Base-by-base conservation (phyloP, 2,888 invertebrate species). In the Rhingia campestris region DNA sequence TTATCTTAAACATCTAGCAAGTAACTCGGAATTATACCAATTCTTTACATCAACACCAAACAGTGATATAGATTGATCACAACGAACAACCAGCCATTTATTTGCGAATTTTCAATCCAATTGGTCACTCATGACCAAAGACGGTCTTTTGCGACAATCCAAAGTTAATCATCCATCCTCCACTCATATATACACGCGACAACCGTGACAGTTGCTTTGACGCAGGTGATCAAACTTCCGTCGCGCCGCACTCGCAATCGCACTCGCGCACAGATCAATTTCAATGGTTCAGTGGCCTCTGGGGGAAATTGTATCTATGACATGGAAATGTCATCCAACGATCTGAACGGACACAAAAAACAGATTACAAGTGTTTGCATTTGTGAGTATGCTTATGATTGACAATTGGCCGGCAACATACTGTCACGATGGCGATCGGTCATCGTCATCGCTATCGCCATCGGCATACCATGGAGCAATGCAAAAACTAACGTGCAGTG, bases 211-310 rank as follows among this genome's bases (percentile, higher is more conserved):
- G 84, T 84, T 80, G 79, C 70, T 75, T 75, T 79, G 66, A 84
- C 59, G 74, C 69, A 80, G 66, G 84, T 84, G 74, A 84, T 84
- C 80, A 80, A 73, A 80, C 80, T 84, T 84, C 84, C 84, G 84
- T 75, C 84, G 80, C 84, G 22, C 22, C 47, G 47, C 49, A 22
- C 22, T 22, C 22, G 22, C 49, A 3, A 7, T 22, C 47, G 47
- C 49, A 22, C 22, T 22, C 22, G 22, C 49, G 14, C 82, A 82
- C 80, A 74, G 84, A 84, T 84, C 84, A 84, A 80, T 84, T 84
- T 80, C 84, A 80, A 59, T 75, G 74, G 84, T 84, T 84, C 80
- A 84, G 84, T 84, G 84, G 74, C 84, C 84, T 80, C 84, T 80
- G 37, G 79, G 84, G 80, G 70, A 80, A 84, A 80, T 84, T 79